Evolutionary conservation across 1,140 invertebrate species (phyloP).

Genomic region (Ostrea edulis): DNA sequence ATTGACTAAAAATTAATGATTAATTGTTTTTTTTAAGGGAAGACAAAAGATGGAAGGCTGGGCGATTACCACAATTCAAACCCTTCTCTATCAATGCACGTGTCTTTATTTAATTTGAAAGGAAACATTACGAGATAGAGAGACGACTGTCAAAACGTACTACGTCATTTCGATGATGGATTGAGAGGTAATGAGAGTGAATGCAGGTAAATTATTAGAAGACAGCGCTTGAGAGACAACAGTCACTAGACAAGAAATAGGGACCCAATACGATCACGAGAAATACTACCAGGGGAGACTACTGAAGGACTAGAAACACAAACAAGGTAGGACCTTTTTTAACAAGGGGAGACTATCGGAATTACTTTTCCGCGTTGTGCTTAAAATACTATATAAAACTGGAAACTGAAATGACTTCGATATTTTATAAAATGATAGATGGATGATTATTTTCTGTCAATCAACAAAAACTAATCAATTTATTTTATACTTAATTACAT

Average conservation of each 20-base stretch:
- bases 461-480: too few relatives aligned
- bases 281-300: neutral
- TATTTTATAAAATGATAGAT: neutral
- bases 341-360: neutral
- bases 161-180: neutral
- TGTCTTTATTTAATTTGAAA: slow-evolving; percentile 35
- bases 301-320: neutral
- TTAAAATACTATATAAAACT: neutral
- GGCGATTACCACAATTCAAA: neutral
- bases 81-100: neutral
- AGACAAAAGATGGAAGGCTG: neutral
- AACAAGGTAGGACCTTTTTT: neutral
- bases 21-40: slow-evolving; percentile 25
- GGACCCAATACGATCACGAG: neutral
- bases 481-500: too few relatives aligned
- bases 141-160: slow-evolving; percentile 15
- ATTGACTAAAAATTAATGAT: slow-evolving; percentile 4
- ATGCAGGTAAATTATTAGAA: slow-evolving; percentile 34
- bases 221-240: neutral
- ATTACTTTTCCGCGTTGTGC: neutral
- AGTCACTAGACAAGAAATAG: neutral
- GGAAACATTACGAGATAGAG: neutral
- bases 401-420: neutral
- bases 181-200: slow-evolving; percentile 18
- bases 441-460: neutral